These are phyloP conservation scores for Scyliorhinus canicula DNA, from an alignment of 2,797 vertebrate genomes.

Conservation along the genomic window DNA sequence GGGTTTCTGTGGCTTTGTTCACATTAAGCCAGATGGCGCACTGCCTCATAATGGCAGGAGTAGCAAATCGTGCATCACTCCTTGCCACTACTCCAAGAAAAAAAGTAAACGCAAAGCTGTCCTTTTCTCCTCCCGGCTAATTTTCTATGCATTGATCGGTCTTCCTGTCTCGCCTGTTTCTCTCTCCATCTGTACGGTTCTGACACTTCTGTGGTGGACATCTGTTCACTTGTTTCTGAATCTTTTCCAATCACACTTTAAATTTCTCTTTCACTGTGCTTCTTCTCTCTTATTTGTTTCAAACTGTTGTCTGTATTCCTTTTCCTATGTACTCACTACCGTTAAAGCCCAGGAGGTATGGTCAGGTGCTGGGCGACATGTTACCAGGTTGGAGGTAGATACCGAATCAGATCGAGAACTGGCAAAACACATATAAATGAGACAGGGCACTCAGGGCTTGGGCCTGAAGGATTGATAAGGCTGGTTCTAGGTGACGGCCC, in stretches of 20 bases:
- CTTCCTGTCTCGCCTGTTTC: background rate
- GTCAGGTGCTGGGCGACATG: background rate
- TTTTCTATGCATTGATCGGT: background rate
- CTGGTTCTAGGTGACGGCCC: background rate
- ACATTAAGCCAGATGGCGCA: too few species aligned
- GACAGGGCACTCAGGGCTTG: background rate
- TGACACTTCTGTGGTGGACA: background rate
- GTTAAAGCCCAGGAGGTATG: background rate
- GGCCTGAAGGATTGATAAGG: background rate
- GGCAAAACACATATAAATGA: background rate
- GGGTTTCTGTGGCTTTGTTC: too few species aligned
- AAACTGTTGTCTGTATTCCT: background rate
- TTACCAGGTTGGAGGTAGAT: background rate
- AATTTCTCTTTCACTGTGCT: background rate
- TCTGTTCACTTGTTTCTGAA: background rate
- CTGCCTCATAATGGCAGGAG: too few species aligned
- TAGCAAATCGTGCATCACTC: too few species aligned
- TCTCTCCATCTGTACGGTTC: too few species aligned
- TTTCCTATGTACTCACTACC: background rate
- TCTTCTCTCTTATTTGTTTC: background rate
- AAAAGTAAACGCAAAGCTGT: background rate
- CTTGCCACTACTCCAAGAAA: too few species aligned
- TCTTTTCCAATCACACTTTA: background rate
- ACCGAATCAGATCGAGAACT: background rate
- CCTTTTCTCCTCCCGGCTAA: background rate